phyloP scores from a whole-genome alignment of 2,888 invertebrate genomes.

The Sinhomidia bicolor region DNA sequence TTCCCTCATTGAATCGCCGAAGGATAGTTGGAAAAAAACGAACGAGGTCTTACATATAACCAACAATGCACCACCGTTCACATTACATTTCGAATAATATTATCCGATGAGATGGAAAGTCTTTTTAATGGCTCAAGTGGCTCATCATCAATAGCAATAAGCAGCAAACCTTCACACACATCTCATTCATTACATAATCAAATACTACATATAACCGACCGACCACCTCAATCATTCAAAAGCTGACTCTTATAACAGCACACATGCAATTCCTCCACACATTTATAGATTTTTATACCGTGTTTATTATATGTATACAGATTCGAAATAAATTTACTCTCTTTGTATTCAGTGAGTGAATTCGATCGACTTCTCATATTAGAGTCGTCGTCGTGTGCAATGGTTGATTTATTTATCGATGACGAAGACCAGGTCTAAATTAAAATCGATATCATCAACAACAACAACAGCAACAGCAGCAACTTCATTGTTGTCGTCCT shows the following conservation, averaged over 20 bases:
- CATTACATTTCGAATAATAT: not conserved
- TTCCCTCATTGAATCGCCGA: constrained; percentile 26
- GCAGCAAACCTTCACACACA: constrained; percentile 18
- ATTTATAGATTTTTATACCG: not conserved
- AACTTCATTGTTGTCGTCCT: constrained; percentile 12
- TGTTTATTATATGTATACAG: not conserved
- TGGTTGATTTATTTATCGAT: not conserved
- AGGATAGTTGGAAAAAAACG: constrained; percentile 20
- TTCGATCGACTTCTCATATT: constrained; percentile 8
- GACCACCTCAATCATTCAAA: not conserved
- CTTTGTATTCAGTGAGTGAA: constrained; percentile 30
- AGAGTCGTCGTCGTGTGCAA: constrained; percentile 12
- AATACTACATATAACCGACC: not conserved
- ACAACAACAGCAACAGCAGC: not conserved
- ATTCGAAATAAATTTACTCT: constrained; percentile 29
- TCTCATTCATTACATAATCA: constrained; percentile 38
- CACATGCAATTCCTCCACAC: not conserved
- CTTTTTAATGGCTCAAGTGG: constrained; percentile 9
- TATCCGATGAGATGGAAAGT: constrained; percentile 49
- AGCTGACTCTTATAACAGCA: not conserved
- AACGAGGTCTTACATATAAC: not conserved
- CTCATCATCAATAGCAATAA: not conserved
- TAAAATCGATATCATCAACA: constrained; percentile 56
- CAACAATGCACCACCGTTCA: not conserved
- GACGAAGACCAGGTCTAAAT: constrained; percentile 44